Percentiles rank a stretch among this genome's conserved stretches.
Evolutionary conservation across 2,888 invertebrate genomes (phyloP).

Genomic region (Spicauda simplicius): DNA sequence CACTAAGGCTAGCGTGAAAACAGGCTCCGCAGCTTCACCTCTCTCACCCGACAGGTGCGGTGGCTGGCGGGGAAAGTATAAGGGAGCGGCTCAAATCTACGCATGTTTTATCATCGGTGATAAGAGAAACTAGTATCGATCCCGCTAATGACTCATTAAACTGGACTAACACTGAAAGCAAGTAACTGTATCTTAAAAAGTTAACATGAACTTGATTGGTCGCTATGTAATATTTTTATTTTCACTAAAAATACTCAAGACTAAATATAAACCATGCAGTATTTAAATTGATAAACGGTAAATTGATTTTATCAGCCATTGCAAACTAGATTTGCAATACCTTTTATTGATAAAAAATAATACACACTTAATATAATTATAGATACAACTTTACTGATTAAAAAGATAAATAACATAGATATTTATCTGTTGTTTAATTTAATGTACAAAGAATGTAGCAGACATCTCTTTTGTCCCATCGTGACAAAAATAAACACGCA

Average conservation of each 20-base stretch:
- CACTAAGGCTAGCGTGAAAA: slow-evolving; percentile 56
- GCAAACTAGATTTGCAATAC: too few species aligned
- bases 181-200: slow-evolving; percentile 38
- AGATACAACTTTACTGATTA: slow-evolving; percentile 1
- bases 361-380: not conserved
- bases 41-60: slow-evolving; percentile 57
- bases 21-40: slow-evolving; percentile 64
- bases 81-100: slow-evolving; percentile 73
- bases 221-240: not conserved
- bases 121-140: slow-evolving; percentile 77
- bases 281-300: not conserved
- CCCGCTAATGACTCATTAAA: slow-evolving; percentile 65
- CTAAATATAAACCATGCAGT: not conserved
- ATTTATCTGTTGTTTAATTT: slow-evolving; percentile 8
- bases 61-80: slow-evolving; percentile 73
- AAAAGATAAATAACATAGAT: not conserved
- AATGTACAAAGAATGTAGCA: slow-evolving; percentile 27
- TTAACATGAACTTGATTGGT: not conserved
- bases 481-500: slow-evolving; percentile 4
- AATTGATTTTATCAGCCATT: not conserved
- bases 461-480: slow-evolving; percentile 8
- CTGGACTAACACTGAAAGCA: slow-evolving; percentile 49
- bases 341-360: too few species aligned
- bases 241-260: too few species aligned
- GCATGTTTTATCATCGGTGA: slow-evolving; percentile 80